These are phyloP conservation scores for Julus scandinavius DNA, from an alignment of 2,888 invertebrate species.

Conservation along the genomic window DNA sequence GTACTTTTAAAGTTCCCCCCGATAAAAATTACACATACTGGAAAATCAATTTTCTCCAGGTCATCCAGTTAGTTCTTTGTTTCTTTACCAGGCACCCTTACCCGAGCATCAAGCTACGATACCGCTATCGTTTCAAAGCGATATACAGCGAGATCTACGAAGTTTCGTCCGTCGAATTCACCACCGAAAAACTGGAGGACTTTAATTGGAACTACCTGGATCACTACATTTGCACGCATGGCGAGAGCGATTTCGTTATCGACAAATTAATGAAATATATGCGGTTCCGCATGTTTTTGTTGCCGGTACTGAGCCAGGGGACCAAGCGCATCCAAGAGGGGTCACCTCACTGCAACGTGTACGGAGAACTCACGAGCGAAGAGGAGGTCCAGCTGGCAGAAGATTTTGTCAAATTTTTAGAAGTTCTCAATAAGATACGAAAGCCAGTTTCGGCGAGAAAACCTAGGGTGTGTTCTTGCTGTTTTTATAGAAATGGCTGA, in stretches of 20 bases:
- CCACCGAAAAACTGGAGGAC: conserved; percentile 92
- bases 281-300: conserved; percentile 88
- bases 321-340: conserved; percentile 75
- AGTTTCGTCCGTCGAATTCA: conserved; percentile 93
- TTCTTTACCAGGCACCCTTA: conserved; percentile 82
- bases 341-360: conserved; percentile 86
- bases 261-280: conserved; percentile 91
- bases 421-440: conserved; percentile 90
- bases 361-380: conserved; percentile 73
- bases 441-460: conserved; percentile 76
- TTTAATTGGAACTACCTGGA: conserved; percentile 99
- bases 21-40: too few relatives aligned
- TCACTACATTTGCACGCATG: conserved; percentile 94
- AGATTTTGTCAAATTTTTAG: conserved; percentile 72
- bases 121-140: conserved; percentile 90
- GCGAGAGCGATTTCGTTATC: conserved; percentile 89
- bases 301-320: conserved; percentile 83
- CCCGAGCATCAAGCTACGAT: conserved; percentile 90
- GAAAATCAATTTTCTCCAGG: too few relatives aligned
- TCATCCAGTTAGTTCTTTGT: neutral
- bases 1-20: neutral
- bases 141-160: conserved; percentile 93
- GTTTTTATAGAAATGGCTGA: neutral
- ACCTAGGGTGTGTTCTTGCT: conserved; percentile 75
- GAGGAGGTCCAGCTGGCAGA: conserved; percentile 63